These are phyloP conservation scores for Toxotes lorentzi DNA, from an alignment of 2,797 vertebrate species.

Conservation along the genomic window DNA sequence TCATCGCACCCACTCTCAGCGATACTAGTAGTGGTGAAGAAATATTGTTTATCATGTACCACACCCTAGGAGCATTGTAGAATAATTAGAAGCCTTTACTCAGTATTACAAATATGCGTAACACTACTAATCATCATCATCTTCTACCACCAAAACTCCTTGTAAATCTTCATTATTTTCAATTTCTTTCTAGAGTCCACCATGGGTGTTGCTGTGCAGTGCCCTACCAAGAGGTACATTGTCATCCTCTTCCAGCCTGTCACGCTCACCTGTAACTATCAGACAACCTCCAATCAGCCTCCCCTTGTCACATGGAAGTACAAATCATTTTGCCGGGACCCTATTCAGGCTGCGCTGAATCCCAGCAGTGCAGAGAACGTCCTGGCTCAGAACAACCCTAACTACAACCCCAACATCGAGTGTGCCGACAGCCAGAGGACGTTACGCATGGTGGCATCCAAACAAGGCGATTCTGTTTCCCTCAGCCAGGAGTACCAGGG, in stretches of 20 bases:
- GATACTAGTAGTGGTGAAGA: constrained; percentile 55
- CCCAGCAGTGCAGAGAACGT: constrained; percentile 85
- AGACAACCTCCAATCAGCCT: constrained; percentile 59
- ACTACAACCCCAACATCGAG: constrained; percentile 91
- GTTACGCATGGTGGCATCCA: constrained; percentile 89
- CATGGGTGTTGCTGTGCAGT: constrained; percentile 83
- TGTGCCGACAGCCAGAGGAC: constrained; percentile 89
- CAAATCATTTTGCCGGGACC: constrained; percentile 91
- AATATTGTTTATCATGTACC: constrained; percentile 25
- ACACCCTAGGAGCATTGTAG: constrained; percentile 8
- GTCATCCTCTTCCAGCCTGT: constrained; percentile 93
- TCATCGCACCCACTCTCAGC: constrained; percentile 43
- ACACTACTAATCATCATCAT: background rate
- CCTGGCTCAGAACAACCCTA: constrained; percentile 87
- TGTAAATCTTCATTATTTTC: background rate
- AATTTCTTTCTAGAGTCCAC: constrained; percentile 74
- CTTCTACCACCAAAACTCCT: background rate
- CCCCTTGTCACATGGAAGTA: constrained; percentile 90
- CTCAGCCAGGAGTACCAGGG: constrained; percentile 87
- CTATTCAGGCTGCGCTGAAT: constrained; percentile 89
- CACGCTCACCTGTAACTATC: constrained; percentile 87
- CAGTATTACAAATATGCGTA: constrained; percentile 1
- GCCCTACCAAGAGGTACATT: constrained; percentile 85
- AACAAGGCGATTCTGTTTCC: constrained; percentile 84
- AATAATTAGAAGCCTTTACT: background rate